Evolutionary conservation across 1,140 invertebrate genomes (phyloP), one percentile per base, ranked within the genome.

Genomic region (Drosophila ercepeae): DNA sequence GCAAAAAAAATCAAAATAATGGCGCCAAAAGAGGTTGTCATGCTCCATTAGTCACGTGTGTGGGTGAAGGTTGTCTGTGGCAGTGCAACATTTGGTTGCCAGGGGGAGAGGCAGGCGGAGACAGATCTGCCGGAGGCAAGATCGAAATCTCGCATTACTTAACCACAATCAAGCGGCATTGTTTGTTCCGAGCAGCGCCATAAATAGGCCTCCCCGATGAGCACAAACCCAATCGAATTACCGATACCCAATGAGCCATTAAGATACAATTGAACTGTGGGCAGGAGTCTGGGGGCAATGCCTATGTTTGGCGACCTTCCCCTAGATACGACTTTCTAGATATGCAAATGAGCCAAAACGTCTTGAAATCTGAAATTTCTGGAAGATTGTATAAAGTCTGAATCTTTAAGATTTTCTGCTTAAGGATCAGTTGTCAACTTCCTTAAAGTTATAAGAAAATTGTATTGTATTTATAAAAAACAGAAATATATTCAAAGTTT

Each of bases 31-130:
- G 14, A 42, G 48, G 61, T 75, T 67, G 42, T 61, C 63, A 81
- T 54, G 81, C 77, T 77, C 42, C 72, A 86, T 69, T 76, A 55
- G 76, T 18, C 77, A 50, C 58, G 65, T 74, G 81, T 81, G 81
- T 86, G 77, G 82, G 82, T 86, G 81, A 86, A 86, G 81, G 81
- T 60, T 77, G 61, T 84, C 58, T 84, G 57, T 60, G 64, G 46
- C 58, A 84, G 60, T 70, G 34, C 78, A 59, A 27, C 19, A 14
- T 6, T 48, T 41, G 13, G 27, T 9, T 13, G 29, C 29, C 21
- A 52, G 42, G 29, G 14, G 41, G 25, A 18, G n/a, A n/a, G 23
- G 7, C 21, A 7, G 49, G 25, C 8, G 32, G 29, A 51, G 58
- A 19, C 13, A 18, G 42, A 52, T 64, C 60, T 45, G 29, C 19